A percentile compares a stretch with the other conserved stretches of the same genome.
These are phyloP conservation scores for Cryptosula pallasiana DNA, from an alignment of 2,888 invertebrate genomes.

Conservation along the genomic window DNA sequence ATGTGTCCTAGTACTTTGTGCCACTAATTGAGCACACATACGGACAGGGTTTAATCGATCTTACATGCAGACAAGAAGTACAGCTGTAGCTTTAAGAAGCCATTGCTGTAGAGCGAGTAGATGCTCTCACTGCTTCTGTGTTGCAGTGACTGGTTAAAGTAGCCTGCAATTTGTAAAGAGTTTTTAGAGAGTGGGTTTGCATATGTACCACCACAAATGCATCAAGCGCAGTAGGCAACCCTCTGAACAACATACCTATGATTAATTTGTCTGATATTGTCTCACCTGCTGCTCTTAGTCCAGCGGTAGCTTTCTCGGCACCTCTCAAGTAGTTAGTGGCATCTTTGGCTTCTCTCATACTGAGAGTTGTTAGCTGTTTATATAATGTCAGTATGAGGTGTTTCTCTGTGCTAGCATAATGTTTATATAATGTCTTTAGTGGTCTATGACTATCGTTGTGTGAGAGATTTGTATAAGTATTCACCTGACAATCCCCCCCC, in stretches of 20 bases:
- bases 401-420: constrained; percentile 2
- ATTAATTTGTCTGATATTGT: not conserved
- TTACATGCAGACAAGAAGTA: not conserved
- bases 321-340: not conserved
- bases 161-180: not conserved
- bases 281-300: not conserved
- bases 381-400: not conserved
- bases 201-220: not conserved
- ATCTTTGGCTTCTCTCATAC: constrained; percentile 4
- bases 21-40: not conserved
- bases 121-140: not conserved
- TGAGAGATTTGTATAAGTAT: not conserved
- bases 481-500: too few relatives aligned
- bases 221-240: not conserved
- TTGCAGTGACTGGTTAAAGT: not conserved
- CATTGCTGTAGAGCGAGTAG: not conserved
- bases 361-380: not conserved
- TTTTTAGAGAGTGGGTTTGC: not conserved
- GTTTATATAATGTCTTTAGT: not conserved
- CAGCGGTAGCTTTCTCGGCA: not conserved
- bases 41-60: not conserved
- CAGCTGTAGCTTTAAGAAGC: not conserved
- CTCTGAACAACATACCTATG: not conserved
- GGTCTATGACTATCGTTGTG: not conserved
- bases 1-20: not conserved